A percentile compares a stretch with the other conserved stretches of the same genome.
phyloP scores from a whole-genome alignment of 2,113 vertebrate genomes.

The Pelvicachromis taeniatus region DNA sequence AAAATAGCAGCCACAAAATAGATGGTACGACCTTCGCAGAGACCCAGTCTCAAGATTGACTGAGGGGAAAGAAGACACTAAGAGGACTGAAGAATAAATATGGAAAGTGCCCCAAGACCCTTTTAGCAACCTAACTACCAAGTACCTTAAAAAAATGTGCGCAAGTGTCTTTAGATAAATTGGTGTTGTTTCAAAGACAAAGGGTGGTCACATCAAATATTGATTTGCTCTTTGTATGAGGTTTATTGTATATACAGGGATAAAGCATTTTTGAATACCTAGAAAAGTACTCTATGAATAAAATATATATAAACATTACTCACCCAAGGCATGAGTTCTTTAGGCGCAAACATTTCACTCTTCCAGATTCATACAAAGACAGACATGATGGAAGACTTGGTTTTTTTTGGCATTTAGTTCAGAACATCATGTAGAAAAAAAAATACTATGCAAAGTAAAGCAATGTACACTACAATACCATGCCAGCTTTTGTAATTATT shows the following conservation, averaged over 20 bases:
- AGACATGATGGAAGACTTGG: not conserved
- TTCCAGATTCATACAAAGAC: not conserved
- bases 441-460: not conserved
- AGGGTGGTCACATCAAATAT: not conserved
- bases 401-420: not conserved
- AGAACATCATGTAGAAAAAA: not conserved
- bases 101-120: not conserved
- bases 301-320: not conserved
- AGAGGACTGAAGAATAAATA: not conserved
- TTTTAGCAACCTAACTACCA: not conserved
- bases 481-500: not conserved
- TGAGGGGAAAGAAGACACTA: not conserved
- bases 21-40: rapidly evolving
- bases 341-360: not conserved
- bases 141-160: not conserved
- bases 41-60: not conserved
- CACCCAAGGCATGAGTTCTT: not conserved
- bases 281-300: not conserved
- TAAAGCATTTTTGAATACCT: not conserved
- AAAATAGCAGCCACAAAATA: not conserved
- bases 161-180: not conserved
- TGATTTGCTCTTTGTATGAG: not conserved
- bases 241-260: not conserved
- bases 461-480: not conserved
- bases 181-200: not conserved